These are phyloP conservation scores for Acrobasis consociella DNA, from an alignment of 2,888 invertebrate genomes.

Conservation along the genomic window DNA sequence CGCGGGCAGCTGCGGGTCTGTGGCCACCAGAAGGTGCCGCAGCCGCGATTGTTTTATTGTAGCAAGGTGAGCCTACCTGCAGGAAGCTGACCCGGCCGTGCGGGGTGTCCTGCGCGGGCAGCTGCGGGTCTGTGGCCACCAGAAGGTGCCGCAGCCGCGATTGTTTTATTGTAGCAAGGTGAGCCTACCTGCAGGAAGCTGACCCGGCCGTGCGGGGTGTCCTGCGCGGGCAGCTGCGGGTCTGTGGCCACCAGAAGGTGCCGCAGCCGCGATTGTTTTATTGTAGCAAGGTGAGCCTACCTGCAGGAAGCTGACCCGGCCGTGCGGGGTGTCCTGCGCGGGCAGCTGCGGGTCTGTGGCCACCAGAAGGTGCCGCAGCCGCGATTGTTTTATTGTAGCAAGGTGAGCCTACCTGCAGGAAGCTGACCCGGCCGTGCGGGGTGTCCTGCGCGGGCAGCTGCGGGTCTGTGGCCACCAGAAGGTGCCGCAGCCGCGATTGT, in stretches of 20 bases:
- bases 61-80: constrained; percentile 69
- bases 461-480: constrained; percentile 93
- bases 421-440: constrained; percentile 89
- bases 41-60: too few relatives aligned
- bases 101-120: constrained; percentile 86
- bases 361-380: constrained; percentile 89
- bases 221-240: constrained; percentile 86
- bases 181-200: constrained; percentile 84
- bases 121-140: constrained; percentile 91
- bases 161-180: too few relatives aligned
- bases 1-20: constrained; percentile 89
- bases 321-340: constrained; percentile 87
- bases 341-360: constrained; percentile 91
- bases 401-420: constrained; percentile 82
- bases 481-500: constrained; percentile 83
- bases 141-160: constrained; percentile 86
- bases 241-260: constrained; percentile 95
- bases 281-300: too few relatives aligned
- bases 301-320: constrained; percentile 88
- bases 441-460: constrained; percentile 87
- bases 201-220: constrained; percentile 89
- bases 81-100: constrained; percentile 90
- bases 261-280: constrained; percentile 51
- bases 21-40: constrained; percentile 91
- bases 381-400: too few relatives aligned